These are phyloP conservation scores for Melanostigma gelatinosum DNA, from an alignment of 2,113 vertebrate species.

Conservation along the genomic window DNA sequence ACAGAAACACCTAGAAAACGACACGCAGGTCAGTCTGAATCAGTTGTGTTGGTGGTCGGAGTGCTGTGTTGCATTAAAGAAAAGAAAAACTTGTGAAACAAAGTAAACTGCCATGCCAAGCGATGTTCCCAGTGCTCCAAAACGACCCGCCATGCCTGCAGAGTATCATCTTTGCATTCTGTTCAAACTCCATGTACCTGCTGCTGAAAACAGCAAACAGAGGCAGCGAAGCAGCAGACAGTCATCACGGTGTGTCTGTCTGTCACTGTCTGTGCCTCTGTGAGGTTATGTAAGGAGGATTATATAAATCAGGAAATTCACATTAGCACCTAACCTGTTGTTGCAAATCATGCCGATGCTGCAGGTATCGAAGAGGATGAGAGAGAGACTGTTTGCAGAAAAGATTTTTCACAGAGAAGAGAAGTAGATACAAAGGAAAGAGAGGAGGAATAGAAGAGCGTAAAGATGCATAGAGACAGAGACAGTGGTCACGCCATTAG, in stretches of 20 bases:
- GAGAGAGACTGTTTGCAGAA: neutral
- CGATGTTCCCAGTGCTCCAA: conserved; percentile 6
- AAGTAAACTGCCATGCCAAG: neutral
- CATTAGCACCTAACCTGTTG: conserved; percentile 61
- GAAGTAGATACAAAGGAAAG: neutral
- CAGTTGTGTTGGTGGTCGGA: neutral
- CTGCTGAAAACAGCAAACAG: conserved; percentile 31
- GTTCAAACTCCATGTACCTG: conserved; percentile 1
- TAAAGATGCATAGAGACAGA: neutral
- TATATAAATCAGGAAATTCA: conserved; percentile 55
- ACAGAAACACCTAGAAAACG: neutral
- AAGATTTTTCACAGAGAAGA: neutral
- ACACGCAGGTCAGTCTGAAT: neutral
- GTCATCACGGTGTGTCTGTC: conserved; percentile 20
- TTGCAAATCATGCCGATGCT: conserved; percentile 49
- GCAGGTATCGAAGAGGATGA: conserved; percentile 29
- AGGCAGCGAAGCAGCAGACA: conserved; percentile 33
- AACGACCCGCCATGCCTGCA: neutral
- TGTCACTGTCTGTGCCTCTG: conserved; percentile 29
- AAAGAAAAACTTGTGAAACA: neutral
- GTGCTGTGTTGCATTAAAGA: neutral
- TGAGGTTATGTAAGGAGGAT: conserved; percentile 55
- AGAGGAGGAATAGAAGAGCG: too few relatives aligned
- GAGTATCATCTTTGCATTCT: neutral
- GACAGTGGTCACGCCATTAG: neutral